Base-by-base conservation (phyloP, 1,140 invertebrate species). In the Temnothorax nylanderi region DNA sequence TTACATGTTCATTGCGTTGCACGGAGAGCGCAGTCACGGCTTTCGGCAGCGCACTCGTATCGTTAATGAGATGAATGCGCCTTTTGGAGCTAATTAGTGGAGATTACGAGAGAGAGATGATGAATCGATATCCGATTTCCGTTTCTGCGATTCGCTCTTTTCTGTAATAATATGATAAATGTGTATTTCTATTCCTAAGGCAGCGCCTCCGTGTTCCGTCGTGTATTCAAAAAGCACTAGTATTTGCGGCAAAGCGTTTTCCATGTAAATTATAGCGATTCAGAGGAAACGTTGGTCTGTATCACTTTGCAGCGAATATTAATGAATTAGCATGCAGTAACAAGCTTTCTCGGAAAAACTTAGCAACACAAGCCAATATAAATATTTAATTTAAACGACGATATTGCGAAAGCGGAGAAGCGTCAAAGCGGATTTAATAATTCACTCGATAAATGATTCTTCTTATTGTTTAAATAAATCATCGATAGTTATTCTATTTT, bases 51-150 rank as follows among this genome's bases (percentile, higher is more conserved):
- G 69, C 54, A 84, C 80, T 84, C 69, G 69, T 84, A 75, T 81
- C 37, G 65, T 81, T 84, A 84, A 84, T 84, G 80, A 84, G 80
- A 84, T 60, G 80, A 56, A 56, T 84, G 32, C 67, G 54, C 80
- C 80, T 75, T 75, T 84, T 75, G 80, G 80, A 62, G 80, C 41
- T 84, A 84, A 84, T 84, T 84, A 84, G 80, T 41, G 78, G 78
- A 71, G 78, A 81, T 81, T 81, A 81, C 47, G 54, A 75, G 47
- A 81, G 69, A 75, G 64, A 81, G 77, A 84, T 75, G 80, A 84
- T 84, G 80, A 74, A 84, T 84, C 80, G 69, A 81, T 81, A 81
- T 69, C 77, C 77, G 77, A 84, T 84, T 84, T 60, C 80, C 80
- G 69, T 84, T 84, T 84, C 80, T 84, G 80, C 80, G 69, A 84